Evolutionary conservation across 1,140 invertebrate species (phyloP).

Genomic region (Trichonephila clavipes): DNA sequence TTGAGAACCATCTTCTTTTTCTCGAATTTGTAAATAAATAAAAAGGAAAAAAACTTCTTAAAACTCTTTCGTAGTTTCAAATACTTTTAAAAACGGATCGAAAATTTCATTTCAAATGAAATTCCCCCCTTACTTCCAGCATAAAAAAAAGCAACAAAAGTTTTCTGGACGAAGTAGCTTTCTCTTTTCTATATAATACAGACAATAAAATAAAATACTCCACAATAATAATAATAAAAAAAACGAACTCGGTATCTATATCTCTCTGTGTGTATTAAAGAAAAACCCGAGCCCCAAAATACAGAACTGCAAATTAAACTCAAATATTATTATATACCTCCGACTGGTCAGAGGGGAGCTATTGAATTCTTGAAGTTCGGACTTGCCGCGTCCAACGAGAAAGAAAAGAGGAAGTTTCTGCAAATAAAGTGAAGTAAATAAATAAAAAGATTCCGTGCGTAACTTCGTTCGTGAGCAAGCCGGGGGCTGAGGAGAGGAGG

Average conservation of each 20-base stretch:
- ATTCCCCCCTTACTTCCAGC: background rate
- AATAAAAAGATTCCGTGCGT: constrained; percentile 37
- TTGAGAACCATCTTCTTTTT: background rate
- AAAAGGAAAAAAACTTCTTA: background rate
- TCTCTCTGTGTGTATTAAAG: background rate
- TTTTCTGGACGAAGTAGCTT: background rate
- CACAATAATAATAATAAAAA: background rate
- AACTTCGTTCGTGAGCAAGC: constrained; percentile 13
- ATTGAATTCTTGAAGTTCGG: background rate
- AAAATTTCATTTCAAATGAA: constrained; percentile 6
- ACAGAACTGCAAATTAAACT: constrained; percentile 58
- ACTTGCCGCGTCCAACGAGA: background rate
- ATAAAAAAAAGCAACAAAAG: background rate
- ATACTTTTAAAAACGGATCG: background rate
- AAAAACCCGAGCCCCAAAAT: background rate
- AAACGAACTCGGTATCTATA: background rate
- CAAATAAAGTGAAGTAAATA: background rate
- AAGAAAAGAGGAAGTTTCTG: background rate
- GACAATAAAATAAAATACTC: background rate
- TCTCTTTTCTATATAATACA: background rate
- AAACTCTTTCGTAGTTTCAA: background rate
- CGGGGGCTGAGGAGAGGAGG: background rate
- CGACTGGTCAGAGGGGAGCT: constrained; percentile 29
- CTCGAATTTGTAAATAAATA: background rate
- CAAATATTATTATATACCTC: constrained; percentile 44